Percentiles rank a stretch among this genome's conserved stretches.
Conservation (phyloP, 2,797 vertebrate species). For the Pseudomugil gertrudae region DNA sequence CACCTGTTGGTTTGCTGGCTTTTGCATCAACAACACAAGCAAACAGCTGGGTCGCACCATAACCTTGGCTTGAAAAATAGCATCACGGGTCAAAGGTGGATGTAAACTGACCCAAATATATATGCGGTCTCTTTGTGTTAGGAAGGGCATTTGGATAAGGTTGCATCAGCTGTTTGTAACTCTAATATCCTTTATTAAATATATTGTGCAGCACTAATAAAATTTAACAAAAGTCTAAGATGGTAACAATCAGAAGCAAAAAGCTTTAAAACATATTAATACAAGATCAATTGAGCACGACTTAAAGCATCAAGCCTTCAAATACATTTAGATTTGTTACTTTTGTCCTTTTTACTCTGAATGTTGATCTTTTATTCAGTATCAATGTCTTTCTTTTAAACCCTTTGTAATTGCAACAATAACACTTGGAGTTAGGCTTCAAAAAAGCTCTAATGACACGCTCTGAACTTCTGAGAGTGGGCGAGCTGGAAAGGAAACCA, state of each 20-base stretch:
- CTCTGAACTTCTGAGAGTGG: conserved; percentile 53
- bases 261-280: no score
- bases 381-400: not conserved
- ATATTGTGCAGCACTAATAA: not conserved
- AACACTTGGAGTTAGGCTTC: not conserved
- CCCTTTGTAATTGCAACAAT: not conserved
- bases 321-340: not conserved
- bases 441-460: conserved; percentile 29
- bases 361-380: not conserved
- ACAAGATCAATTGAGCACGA: no score
- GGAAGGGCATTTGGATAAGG: not conserved
- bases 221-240: not conserved
- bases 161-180: not conserved
- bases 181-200: not conserved
- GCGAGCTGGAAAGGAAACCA: conserved; percentile 51
- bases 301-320: not conserved
- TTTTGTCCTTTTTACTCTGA: not conserved
- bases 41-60: conserved; percentile 26
- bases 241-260: no score
- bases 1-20: conserved; percentile 34
- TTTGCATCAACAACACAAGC: conserved; percentile 28
- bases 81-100: not conserved
- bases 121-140: conserved; percentile 10
- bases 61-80: conserved; percentile 40
- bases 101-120: conserved; percentile 8